Evolutionary conservation across 1,140 invertebrate species (phyloP).

Genomic region (Pseudomyrmex flavicornis): DNA sequence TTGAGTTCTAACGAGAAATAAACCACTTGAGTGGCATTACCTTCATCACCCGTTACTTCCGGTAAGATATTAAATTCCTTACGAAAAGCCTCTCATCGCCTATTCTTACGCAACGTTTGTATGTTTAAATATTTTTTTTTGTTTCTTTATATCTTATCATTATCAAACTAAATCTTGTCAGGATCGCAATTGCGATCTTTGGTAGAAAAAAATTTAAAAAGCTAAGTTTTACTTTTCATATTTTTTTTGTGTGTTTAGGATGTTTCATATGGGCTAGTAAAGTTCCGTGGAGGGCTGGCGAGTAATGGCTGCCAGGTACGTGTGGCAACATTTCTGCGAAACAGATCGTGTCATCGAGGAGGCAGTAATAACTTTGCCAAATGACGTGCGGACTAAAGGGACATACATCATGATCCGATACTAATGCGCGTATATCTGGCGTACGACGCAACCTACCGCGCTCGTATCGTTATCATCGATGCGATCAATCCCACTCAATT

Average conservation of each 20-base stretch:
- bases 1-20: conserved; percentile 66
- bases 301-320: neutral
- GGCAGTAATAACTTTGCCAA: conserved; percentile 77
- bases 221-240: too few relatives aligned
- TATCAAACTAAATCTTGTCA: too few relatives aligned
- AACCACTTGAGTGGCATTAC: conserved; percentile 71
- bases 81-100: neutral
- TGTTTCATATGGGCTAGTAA: neutral
- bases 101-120: neutral
- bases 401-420: conserved; percentile 80
- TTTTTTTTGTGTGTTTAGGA: too few relatives aligned
- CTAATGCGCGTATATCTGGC: conserved; percentile 75
- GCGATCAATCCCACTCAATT: conserved; percentile 85
- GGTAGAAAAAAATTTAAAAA: too few relatives aligned
- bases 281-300: neutral
- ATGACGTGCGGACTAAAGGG: conserved; percentile 74
- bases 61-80: conserved; percentile 15
- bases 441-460: conserved; percentile 64
- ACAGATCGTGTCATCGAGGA: conserved; percentile 68
- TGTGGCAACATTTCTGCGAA: conserved; percentile 50
- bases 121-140: neutral
- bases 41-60: conserved; percentile 14
- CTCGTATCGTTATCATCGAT: conserved; percentile 83
- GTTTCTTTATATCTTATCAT: neutral
- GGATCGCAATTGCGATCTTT: too few relatives aligned